Evolutionary conservation across 2,888 invertebrate genomes (phyloP).

Genomic region (Dione juno): DNA sequence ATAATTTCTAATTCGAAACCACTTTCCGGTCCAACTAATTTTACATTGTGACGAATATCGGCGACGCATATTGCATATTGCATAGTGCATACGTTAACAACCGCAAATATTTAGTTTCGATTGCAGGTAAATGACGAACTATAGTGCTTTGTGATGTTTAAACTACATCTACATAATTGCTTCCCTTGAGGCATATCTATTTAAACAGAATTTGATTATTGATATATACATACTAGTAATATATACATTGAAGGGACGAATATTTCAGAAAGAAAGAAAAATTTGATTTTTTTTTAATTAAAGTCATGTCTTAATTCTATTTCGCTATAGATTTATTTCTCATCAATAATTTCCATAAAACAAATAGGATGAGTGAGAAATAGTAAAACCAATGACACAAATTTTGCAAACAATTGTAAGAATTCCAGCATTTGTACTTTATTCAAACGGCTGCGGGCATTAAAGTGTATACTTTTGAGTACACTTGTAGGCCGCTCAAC

Average conservation of each 20-base stretch:
- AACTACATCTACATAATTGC: slow-evolving; percentile 25
- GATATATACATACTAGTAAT: neutral
- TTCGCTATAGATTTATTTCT: too few relatives aligned
- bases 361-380: too few relatives aligned
- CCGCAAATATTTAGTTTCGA: slow-evolving; percentile 33
- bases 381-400: neutral
- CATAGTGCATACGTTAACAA: slow-evolving; percentile 19
- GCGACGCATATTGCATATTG: slow-evolving; percentile 10
- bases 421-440: neutral
- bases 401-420: neutral
- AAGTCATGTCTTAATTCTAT: too few relatives aligned
- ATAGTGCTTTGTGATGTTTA: slow-evolving; percentile 21
- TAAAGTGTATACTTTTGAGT: slow-evolving; percentile 29
- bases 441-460: slow-evolving; percentile 14
- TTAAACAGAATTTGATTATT: slow-evolving; percentile 1
- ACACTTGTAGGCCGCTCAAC: slow-evolving; percentile 30
- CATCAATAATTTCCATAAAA: too few relatives aligned
- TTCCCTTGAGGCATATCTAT: neutral
- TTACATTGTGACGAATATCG: slow-evolving; percentile 25
- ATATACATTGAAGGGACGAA: neutral
- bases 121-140: slow-evolving; percentile 20
- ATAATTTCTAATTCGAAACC: slow-evolving; percentile 33
- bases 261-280: neutral
- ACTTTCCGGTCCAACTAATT: slow-evolving; percentile 31
- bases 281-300: too few relatives aligned